Evolutionary conservation across 2,888 invertebrate genomes (phyloP).

Genomic region (Xestia ashworthii): DNA sequence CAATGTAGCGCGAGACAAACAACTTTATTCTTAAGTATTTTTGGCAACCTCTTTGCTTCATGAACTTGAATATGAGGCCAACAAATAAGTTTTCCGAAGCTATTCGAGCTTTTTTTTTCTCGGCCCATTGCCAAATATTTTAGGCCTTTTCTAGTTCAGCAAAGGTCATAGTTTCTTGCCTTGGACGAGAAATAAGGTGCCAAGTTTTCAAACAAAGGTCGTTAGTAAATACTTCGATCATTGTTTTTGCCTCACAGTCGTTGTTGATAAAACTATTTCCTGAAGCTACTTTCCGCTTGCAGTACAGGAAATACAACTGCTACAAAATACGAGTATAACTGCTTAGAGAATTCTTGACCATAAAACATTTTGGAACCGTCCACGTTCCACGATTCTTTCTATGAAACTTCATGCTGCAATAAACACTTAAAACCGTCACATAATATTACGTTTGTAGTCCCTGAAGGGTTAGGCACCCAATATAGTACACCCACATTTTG

Average conservation of each 20-base stretch:
- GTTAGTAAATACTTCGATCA: not conserved
- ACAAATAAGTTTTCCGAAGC: constrained; percentile 19
- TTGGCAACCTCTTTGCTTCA: constrained; percentile 43
- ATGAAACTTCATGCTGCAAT: too few relatives aligned
- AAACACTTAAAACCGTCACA: too few relatives aligned
- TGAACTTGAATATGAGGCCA: constrained; percentile 47
- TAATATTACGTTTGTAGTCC: too few relatives aligned
- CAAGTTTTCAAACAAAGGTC: constrained; percentile 19
- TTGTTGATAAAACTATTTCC: not conserved
- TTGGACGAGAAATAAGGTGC: constrained; percentile 25
- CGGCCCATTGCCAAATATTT: constrained; percentile 35
- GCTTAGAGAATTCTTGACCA: not conserved
- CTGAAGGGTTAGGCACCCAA: too few relatives aligned
- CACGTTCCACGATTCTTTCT: not conserved
- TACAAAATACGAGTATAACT: too few relatives aligned
- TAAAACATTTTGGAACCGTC: not conserved
- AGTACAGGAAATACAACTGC: too few relatives aligned
- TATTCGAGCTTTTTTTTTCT: constrained; percentile 16
- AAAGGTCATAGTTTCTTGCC: constrained; percentile 35
- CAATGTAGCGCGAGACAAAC: constrained; percentile 21
- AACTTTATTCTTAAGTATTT: constrained; percentile 22
- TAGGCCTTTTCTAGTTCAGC: not conserved
- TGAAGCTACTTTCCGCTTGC: not conserved
- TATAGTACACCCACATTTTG: too few relatives aligned
- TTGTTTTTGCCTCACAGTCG: not conserved